Conservation (phyloP, 2,113 vertebrate genomes). For the Garra rufa region DNA sequence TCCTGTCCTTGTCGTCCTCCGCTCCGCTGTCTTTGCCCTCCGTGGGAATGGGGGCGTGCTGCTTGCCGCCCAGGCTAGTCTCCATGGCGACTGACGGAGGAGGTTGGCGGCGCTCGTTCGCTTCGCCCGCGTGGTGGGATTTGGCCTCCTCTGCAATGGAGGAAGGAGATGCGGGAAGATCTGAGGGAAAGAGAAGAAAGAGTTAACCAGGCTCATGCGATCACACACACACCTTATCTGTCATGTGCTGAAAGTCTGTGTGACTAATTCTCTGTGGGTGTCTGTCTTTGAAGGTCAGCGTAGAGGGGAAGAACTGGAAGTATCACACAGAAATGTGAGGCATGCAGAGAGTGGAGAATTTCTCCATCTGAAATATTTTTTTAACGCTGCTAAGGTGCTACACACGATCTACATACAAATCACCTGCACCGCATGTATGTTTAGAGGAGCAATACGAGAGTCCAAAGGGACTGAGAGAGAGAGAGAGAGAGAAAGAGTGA, state of each 20-base stretch:
- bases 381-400: background rate
- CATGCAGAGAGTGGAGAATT: background rate
- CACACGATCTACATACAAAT: conserved; percentile 3
- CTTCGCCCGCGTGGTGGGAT: conserved; percentile 69
- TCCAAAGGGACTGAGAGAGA: conserved; percentile 9
- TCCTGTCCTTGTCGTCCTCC: conserved; percentile 95
- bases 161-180: conserved; percentile 73
- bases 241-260: conserved; percentile 24
- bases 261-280: conserved; percentile 34
- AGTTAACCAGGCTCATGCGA: conserved; percentile 56
- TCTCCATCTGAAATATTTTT: background rate
- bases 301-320: background rate
- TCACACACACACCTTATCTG: conserved; percentile 40
- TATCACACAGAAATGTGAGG: background rate
- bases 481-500: background rate
- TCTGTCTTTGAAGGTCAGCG: conserved; percentile 40
- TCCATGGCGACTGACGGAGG: conserved; percentile 75
- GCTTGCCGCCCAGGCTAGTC: conserved; percentile 64
- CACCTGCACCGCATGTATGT: background rate
- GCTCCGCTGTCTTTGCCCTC: conserved; percentile 71
- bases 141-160: conserved; percentile 75
- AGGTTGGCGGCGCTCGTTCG: conserved; percentile 64
- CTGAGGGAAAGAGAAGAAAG: conserved; percentile 68
- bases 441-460: background rate
- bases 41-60: conserved; percentile 75